Conservation (phyloP, 2,797 vertebrate genomes). For the Falco rusticolus region DNA sequence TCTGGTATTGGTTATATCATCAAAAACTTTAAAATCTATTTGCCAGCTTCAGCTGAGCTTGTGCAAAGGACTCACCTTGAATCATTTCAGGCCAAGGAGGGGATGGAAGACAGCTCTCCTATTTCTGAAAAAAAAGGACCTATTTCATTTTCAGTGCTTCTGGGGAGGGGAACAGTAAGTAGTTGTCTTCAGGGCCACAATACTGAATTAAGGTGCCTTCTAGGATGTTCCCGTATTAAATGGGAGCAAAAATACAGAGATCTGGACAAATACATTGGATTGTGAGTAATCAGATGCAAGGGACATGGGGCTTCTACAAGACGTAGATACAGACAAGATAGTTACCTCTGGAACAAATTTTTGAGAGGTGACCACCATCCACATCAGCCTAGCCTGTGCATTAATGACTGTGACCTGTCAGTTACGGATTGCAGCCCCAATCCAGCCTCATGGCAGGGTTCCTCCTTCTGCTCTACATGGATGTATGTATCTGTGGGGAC, state of each 20-base stretch:
- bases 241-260: background rate
- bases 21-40: background rate
- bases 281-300: background rate
- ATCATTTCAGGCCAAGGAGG: background rate
- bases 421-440: background rate
- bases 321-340: background rate
- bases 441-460: background rate
- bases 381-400: background rate
- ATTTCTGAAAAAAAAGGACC: background rate
- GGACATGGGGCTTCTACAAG: background rate
- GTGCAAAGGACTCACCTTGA: background rate
- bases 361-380: background rate
- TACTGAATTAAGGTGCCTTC: background rate
- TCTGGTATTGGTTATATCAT: background rate
- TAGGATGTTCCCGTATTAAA: background rate
- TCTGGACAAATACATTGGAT: background rate
- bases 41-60: background rate
- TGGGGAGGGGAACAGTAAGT: too few relatives aligned
- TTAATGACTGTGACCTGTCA: background rate
- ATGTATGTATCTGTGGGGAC: background rate
- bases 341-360: background rate
- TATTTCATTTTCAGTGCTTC: background rate
- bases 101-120: background rate
- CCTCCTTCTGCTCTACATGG: background rate
- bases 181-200: too few relatives aligned